Evolutionary conservation across 2,797 vertebrate genomes (phyloP).

Genomic region (Rhabdophis nuchalis): DNA sequence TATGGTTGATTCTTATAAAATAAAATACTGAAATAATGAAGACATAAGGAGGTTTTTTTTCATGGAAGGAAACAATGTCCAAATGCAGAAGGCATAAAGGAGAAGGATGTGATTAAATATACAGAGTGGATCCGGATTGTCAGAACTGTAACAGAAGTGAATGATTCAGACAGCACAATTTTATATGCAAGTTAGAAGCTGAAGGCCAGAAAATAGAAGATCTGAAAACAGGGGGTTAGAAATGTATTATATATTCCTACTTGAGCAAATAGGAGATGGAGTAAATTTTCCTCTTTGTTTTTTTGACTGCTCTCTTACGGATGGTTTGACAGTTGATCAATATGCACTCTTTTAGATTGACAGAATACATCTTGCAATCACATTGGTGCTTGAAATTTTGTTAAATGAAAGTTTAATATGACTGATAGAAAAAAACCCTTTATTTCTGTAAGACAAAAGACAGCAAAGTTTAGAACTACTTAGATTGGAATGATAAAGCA

Average conservation of each 20-base stretch:
- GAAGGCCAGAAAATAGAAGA: not conserved
- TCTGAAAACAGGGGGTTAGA: not conserved
- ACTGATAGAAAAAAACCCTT: not conserved
- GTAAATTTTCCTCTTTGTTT: not conserved
- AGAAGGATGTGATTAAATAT: not conserved
- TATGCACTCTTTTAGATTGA: not conserved
- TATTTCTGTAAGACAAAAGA: not conserved
- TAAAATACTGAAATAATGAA: not conserved
- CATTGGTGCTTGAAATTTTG: not conserved
- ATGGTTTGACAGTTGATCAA: not conserved
- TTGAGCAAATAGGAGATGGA: not conserved
- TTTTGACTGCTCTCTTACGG: not conserved
- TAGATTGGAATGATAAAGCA: not conserved
- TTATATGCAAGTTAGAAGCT: not conserved
- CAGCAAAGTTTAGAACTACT: not conserved
- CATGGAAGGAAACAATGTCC: not conserved
- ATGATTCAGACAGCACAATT: not conserved
- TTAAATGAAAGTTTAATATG: not conserved
- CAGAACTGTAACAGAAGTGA: not conserved
- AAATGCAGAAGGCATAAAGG: not conserved
- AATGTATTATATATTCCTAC: not conserved
- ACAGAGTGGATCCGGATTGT: not conserved
- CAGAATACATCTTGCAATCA: not conserved
- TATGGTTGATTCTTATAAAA: not conserved
- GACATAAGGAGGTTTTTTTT: not conserved